Evolutionary conservation across 2,113 vertebrate genomes (phyloP), one percentile per base, ranked within the genome.

Genomic region (Hippoglossus stenolepis): DNA sequence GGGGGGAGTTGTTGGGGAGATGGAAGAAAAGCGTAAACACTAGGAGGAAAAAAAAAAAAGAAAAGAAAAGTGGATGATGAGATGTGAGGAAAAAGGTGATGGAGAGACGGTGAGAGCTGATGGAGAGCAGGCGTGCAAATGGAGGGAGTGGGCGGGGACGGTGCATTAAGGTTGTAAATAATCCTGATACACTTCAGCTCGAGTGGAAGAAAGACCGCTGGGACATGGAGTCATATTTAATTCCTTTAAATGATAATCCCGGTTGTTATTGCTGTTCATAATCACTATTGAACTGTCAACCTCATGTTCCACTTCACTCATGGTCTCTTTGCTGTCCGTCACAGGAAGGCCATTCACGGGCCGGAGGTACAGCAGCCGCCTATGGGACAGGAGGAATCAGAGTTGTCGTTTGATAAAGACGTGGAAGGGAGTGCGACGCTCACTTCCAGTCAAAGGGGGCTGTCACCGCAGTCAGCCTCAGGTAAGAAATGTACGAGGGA

Each of bases 321-420:
- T 38, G 35, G 8, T 38, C 35, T 9, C 3, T 3, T 23, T 13
- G 2, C n/a, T 56, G n/a, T 84, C n/a, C n/a, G 0, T 20, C 60
- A 14, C 73, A 95, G 94, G 86, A 80, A 80, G 76, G 93, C 92
- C 7, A 12, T 94, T 15, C 86, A 89, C 0, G 85, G 73, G 0
- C 82, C 83, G 23, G 90, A 89, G 15, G 74, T 63, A 1, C 63
- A 38, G 0, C 85, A 75, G 70, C 72, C 73, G 73, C 82, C 81
- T 78, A 89, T 87, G 80, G 92, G 89, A 66, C 92, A 90, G 67
- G 93, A 94, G 62, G 92, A 93, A 53, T 91, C 91, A 0, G 93
- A 93, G 43, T 58, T 89, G 18, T 17, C 73, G 7, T 65, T 35
- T 56, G 79, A 88, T 38, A 83, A 73, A 51, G 77, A 88, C 15